A percentile compares a stretch with the other conserved stretches of the same genome.
Evolutionary conservation across 1,140 invertebrate species (phyloP).

Genomic region (Drosophila truncata): DNA sequence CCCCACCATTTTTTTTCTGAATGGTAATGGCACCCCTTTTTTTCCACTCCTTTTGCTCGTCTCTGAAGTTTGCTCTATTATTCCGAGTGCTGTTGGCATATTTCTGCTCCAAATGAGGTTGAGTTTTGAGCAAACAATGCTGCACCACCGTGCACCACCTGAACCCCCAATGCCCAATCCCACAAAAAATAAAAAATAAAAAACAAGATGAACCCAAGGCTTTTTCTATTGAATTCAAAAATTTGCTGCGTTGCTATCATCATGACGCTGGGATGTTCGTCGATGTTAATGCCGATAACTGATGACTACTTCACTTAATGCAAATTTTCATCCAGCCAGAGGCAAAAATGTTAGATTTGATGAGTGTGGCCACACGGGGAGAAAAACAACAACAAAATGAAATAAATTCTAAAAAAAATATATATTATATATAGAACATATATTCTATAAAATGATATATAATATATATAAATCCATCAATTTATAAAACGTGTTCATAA

Average conservation of each 20-base stretch:
- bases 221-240: constrained; percentile 63
- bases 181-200: background rate
- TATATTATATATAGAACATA: background rate
- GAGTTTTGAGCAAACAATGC: constrained; percentile 77
- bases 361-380: constrained; percentile 35
- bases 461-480: too few species aligned
- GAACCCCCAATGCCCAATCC: background rate
- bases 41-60: constrained; percentile 4
- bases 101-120: constrained; percentile 79
- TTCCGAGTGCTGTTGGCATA: constrained; percentile 76
- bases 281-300: constrained; percentile 67
- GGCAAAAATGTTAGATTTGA: constrained; percentile 47
- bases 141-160: constrained; percentile 31
- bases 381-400: background rate
- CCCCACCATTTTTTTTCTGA: background rate
- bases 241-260: constrained; percentile 47
- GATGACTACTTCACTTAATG: constrained; percentile 84
- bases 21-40: constrained; percentile 18
- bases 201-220: constrained; percentile 26
- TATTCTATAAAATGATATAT: background rate
- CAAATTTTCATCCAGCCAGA: constrained; percentile 65
- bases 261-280: constrained; percentile 36
- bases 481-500: too few species aligned
- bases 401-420: background rate
- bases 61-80: constrained; percentile 55